These are phyloP conservation scores for Araneus ventricosus DNA, from an alignment of 1,140 invertebrate genomes.

Conservation along the genomic window DNA sequence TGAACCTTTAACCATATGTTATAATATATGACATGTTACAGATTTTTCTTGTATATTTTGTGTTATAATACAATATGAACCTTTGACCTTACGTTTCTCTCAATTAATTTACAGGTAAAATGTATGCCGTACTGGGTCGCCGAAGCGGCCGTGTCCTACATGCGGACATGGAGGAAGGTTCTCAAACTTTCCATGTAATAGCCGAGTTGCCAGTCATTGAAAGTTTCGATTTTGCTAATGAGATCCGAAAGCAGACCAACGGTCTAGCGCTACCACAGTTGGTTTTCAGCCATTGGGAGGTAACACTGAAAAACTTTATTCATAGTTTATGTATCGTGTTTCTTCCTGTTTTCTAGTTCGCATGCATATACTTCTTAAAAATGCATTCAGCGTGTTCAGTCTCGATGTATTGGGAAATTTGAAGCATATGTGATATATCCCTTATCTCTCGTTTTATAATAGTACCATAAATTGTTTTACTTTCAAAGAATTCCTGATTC, in stretches of 20 bases:
- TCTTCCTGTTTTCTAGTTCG: too few relatives aligned
- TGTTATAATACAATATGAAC: neutral
- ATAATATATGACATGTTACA: neutral
- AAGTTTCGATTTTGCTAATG: constrained; percentile 96
- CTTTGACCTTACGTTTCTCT: neutral
- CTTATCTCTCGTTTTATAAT: too few relatives aligned
- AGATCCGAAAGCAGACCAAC: constrained; percentile 95
- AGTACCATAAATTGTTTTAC: too few relatives aligned
- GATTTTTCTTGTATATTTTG: neutral
- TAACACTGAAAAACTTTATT: constrained; percentile 80
- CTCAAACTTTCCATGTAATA: constrained; percentile 91
- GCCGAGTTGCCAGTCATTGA: constrained; percentile 96
- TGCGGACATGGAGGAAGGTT: constrained; percentile 93
- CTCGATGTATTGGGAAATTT: too few relatives aligned
- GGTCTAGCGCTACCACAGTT: constrained; percentile 97
- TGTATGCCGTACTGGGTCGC: constrained; percentile 94
- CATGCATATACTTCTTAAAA: too few relatives aligned
- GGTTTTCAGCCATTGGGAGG: constrained; percentile 98
- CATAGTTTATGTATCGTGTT: neutral
- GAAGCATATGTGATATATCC: too few relatives aligned
- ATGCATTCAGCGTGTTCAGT: too few relatives aligned
- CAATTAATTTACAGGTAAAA: constrained; percentile 85
- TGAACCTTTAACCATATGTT: too few relatives aligned
- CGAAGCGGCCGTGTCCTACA: constrained; percentile 93
- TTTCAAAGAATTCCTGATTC: too few relatives aligned